A percentile compares a stretch with the other conserved stretches of the same genome.
phyloP scores from a whole-genome alignment of 2,797 vertebrate species.

The Botia almorhae region DNA sequence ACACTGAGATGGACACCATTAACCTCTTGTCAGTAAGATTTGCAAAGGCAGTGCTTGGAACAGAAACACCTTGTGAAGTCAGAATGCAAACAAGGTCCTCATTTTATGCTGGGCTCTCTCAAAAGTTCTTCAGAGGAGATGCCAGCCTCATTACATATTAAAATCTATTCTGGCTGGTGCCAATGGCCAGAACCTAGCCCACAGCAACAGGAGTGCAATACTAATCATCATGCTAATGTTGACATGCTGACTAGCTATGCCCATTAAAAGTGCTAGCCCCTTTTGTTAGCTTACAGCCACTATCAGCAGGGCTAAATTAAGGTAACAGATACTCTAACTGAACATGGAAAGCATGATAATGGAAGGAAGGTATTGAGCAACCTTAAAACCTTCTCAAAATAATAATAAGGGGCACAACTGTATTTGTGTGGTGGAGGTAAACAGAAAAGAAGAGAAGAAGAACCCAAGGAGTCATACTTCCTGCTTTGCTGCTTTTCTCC shows the following conservation, averaged over 20 bases:
- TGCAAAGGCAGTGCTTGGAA: conserved; percentile 25
- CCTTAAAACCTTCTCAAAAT: too few species aligned
- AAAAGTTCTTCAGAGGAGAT: conserved; percentile 58
- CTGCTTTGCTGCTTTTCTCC: conserved; percentile 85
- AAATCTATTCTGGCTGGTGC: conserved; percentile 66
- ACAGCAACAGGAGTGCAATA: conserved; percentile 63
- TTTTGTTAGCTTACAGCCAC: conserved; percentile 46
- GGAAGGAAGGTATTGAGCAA: conserved; percentile 14
- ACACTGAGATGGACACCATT: conserved; percentile 37
- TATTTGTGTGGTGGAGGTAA: conserved; percentile 40
- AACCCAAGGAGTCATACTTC: conserved; percentile 77
- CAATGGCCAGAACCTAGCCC: conserved; percentile 50
- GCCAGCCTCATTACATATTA: conserved; percentile 68
- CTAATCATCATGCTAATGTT: conserved; percentile 60
- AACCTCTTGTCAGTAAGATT: conserved; percentile 56
- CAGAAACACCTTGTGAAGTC: conserved; percentile 37
- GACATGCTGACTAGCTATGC: conserved; percentile 45
- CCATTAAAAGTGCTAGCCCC: conserved; percentile 40
- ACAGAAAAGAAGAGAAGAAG: conserved; percentile 28
- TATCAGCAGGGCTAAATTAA: conserved; percentile 48
- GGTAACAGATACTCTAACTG: conserved; percentile 57
- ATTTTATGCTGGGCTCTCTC: conserved; percentile 50
- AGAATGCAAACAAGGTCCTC: conserved; percentile 52
- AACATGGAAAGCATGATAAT: conserved; percentile 51
- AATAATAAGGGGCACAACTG: background rate